Base-by-base conservation (phyloP, 1,140 invertebrate genomes). In the Psix sp. region DNA sequence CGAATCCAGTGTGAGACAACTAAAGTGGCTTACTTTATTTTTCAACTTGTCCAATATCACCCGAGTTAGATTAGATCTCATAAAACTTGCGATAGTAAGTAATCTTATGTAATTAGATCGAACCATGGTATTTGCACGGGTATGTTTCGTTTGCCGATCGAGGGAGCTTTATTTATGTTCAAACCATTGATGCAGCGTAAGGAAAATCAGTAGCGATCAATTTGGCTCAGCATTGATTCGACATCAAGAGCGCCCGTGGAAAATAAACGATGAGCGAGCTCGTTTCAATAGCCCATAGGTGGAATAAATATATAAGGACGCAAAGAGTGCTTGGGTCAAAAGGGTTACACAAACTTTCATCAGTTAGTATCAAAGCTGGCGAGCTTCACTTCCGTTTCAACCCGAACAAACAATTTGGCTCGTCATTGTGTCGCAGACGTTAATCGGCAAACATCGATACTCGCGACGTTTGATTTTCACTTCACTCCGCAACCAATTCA, bases 381-480 rank as follows among this genome's bases (percentile, higher is more conserved):
- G 16, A 52, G 40, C 35, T 54, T 70, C 45, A 60, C 65, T 70
- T 60, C 54, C 48, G 46, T 54, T 60, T 39, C 48, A 52, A 20
- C n/a, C 18, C 15, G 48, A 54, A 10, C 56, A 33, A 40, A 60
- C 65, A 59, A 70, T 10, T 70, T 70, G 52, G 54, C 56, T 35
- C 54, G 33, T 48, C 54, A 60, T 70, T 60, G 65, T 60, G 35
- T 49, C 48, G 48, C 54, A 51, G 40, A 70, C 54, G 42, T 70
- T 60, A 70, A 70, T 70, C 54, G 65, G 35, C 40, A 70, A 70
- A 70, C 54, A 70, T 60, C 56, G 54, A 68, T 60, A 68, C 54
- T 52, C 40, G 31, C 46, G 31, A 52, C 65, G 56, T 70, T 70
- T 70, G 65, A 70, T 70, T 67, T 67, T 67, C 52, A 57, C 63